Evolutionary conservation across 2,888 invertebrate genomes (phyloP).

Genomic region (Pristionchus entomophagus): DNA sequence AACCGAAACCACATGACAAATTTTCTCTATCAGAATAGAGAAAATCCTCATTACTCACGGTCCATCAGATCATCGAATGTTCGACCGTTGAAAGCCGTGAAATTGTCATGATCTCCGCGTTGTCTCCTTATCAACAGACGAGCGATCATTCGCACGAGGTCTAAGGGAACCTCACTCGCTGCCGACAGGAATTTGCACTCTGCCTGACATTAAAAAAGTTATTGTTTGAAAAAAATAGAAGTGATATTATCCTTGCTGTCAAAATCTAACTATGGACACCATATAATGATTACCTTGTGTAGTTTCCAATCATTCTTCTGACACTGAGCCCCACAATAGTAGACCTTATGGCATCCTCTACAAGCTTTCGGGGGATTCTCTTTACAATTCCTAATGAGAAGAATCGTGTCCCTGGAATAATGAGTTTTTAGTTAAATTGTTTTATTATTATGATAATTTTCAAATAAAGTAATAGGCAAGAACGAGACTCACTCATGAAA

Average conservation of each 20-base stretch:
- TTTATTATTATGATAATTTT: too few species aligned
- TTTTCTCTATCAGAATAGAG: too few species aligned
- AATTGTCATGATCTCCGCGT: background rate
- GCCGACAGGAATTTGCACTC: constrained; percentile 16
- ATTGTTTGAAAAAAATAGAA: background rate
- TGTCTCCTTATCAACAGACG: constrained; percentile 10
- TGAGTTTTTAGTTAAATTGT: background rate
- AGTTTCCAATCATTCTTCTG: background rate
- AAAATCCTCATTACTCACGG: background rate
- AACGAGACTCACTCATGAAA: background rate
- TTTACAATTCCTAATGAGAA: too few species aligned
- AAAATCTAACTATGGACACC: too few species aligned
- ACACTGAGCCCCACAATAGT: background rate
- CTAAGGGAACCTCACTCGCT: constrained; percentile 35
- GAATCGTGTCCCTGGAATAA: too few species aligned
- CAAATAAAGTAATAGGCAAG: too few species aligned
- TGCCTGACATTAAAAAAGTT: too few species aligned
- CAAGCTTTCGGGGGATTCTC: background rate
- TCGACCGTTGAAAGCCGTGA: background rate
- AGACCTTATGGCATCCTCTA: background rate
- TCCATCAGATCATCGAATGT: constrained; percentile 11
- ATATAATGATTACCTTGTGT: background rate
- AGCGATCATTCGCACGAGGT: constrained; percentile 50
- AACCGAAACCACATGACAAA: too few species aligned
- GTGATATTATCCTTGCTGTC: too few species aligned